Percentiles rank a stretch among this genome's conserved stretches.
phyloP scores from a whole-genome alignment of 2,113 vertebrate species.

The Otus sunia region DNA sequence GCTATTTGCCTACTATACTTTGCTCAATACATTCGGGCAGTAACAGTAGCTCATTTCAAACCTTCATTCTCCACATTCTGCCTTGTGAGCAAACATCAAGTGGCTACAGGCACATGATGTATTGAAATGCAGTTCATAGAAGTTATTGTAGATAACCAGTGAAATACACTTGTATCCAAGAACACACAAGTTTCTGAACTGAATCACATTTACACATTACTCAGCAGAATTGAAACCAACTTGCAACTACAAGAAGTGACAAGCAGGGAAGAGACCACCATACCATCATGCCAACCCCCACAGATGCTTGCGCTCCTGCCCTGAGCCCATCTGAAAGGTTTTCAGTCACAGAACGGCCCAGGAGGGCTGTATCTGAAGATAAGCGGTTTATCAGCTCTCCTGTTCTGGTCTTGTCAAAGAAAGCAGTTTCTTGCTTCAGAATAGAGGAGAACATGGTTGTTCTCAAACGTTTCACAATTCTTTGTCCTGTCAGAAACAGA shows the following conservation, averaged over 20 bases:
- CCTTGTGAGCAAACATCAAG: not conserved
- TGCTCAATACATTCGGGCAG: not conserved
- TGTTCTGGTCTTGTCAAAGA: slow-evolving; percentile 93
- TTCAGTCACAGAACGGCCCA: slow-evolving; percentile 90
- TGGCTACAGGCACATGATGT: not conserved
- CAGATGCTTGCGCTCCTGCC: slow-evolving; percentile 86
- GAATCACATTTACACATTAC: not conserved
- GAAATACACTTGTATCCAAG: not conserved
- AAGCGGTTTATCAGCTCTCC: slow-evolving; percentile 96
- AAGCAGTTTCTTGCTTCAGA: slow-evolving; percentile 91
- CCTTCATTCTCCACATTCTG: not conserved
- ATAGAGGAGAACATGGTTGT: slow-evolving; percentile 88
- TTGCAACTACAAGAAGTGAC: not conserved
- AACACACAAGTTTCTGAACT: not conserved
- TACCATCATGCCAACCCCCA: slow-evolving; percentile 97
- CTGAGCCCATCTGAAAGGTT: slow-evolving; percentile 95
- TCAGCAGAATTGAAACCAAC: not conserved
- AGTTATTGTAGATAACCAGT: not conserved
- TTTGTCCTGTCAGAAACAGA: slow-evolving; percentile 80
- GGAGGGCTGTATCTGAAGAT: slow-evolving; percentile 86
- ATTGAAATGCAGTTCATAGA: not conserved
- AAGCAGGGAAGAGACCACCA: not conserved
- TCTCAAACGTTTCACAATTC: slow-evolving; percentile 89
- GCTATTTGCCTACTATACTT: not conserved
- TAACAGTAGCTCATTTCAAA: not conserved